These are phyloP conservation scores for Aleiodes testaceus DNA, from an alignment of 2,888 invertebrate genomes.

Conservation along the genomic window DNA sequence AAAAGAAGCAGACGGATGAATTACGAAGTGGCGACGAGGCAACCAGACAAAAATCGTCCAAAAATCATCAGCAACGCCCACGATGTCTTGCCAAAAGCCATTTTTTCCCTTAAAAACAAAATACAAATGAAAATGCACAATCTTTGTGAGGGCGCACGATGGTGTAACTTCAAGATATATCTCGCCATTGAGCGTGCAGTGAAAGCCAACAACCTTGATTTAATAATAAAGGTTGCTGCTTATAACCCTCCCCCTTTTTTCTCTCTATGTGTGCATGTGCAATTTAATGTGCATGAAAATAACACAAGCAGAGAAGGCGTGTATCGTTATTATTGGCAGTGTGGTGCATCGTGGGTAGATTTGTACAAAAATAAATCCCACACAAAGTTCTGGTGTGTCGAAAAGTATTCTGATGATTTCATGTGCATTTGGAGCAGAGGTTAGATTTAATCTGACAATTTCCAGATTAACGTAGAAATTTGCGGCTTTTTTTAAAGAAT, in stretches of 20 bases:
- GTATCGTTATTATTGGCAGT: constrained; percentile 27
- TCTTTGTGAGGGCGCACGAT: constrained; percentile 18
- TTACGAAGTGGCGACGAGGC: constrained; percentile 53
- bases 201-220: constrained; percentile 69
- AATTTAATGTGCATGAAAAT: background rate
- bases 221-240: constrained; percentile 67
- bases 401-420: background rate
- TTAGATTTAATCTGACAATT: too few relatives aligned
- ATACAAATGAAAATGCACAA: constrained; percentile 10
- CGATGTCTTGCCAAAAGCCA: constrained; percentile 44
- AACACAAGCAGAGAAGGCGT: background rate
- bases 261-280: background rate
- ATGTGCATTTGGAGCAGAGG: too few relatives aligned
- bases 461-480: too few relatives aligned
- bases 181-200: constrained; percentile 51
- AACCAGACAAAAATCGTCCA: constrained; percentile 67
- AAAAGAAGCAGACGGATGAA: constrained; percentile 60
- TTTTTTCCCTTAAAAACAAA: background rate
- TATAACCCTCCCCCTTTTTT: constrained; percentile 14
- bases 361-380: constrained; percentile 6
- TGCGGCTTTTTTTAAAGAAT: too few relatives aligned
- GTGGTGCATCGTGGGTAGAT: constrained; percentile 29
- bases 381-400: background rate
- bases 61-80: constrained; percentile 59
- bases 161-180: constrained; percentile 34